A percentile compares a stretch with the other conserved stretches of the same genome.
These are phyloP conservation scores for Cyprinella venusta DNA, from an alignment of 2,797 vertebrate genomes.

Conservation along the genomic window DNA sequence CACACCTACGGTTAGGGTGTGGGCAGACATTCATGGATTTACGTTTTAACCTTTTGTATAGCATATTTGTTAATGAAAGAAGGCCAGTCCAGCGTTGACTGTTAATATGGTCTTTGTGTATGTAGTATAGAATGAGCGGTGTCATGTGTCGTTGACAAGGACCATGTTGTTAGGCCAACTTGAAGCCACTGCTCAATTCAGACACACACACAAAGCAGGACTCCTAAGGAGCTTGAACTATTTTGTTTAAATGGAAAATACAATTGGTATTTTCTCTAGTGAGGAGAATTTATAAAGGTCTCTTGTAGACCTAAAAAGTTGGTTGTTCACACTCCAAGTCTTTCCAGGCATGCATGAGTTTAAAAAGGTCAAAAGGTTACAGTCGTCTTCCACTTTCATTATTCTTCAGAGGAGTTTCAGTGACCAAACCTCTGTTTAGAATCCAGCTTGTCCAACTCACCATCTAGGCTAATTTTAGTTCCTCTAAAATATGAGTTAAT, in stretches of 20 bases:
- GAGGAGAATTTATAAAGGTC: conserved; percentile 52
- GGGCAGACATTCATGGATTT: not conserved
- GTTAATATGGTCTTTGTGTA: not conserved
- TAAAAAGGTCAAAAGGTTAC: not conserved
- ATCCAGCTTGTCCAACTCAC: conserved; percentile 5
- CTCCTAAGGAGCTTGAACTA: too few relatives aligned
- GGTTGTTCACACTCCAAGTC: not conserved
- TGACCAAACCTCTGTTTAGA: not conserved
- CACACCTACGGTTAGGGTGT: not conserved
- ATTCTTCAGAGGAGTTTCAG: not conserved
- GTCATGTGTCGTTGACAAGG: conserved; percentile 65
- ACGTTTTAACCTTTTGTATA: not conserved
- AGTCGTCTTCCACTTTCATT: conserved; percentile 10
- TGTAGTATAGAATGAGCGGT: not conserved
- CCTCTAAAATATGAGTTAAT: conserved; percentile 14
- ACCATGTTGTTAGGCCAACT: conserved; percentile 25
- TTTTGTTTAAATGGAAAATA: too few relatives aligned
- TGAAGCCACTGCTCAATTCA: not conserved
- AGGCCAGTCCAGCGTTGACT: not conserved
- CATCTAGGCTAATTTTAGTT: conserved; percentile 2
- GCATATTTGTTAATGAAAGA: not conserved
- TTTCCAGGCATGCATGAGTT: not conserved
- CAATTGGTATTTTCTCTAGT: conserved; percentile 52
- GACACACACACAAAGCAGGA: conserved; percentile 38
- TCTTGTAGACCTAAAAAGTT: conserved; percentile 22